Base-by-base conservation (phyloP, 1,140 invertebrate genomes). In the Laupala kohalensis region DNA sequence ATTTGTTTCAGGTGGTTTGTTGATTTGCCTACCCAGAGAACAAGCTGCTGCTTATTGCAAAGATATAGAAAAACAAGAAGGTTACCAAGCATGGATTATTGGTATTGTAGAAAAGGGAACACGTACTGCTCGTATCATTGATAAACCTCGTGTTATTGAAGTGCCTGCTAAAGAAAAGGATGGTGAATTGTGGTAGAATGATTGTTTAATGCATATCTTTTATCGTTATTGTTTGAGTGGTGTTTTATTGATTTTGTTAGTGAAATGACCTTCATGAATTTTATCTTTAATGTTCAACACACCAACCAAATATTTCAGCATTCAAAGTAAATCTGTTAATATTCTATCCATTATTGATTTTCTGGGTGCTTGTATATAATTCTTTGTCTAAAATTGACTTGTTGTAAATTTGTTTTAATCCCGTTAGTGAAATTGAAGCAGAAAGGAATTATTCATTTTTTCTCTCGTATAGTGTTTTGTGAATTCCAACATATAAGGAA, bases 1-100 rank as follows among this genome's bases (percentile, higher is more conserved):
- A 0, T n/a, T 23, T 70, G 5, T 28, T 70, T 4, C 25, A 72
- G 71, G 71, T 25, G 96, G 95, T 69, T 83, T 99, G 63, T 84
- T 99, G 28, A 97, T 99, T 76, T 96, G 95, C 75, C 83, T 99
- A 75, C 95, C 95, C 0, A 82, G 95, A 75, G 95, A 98, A 82
- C 91, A 97, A 83, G 96, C 96, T 3, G 94, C 94, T 37, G 94
- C 95, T 13, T 98, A 97, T 80, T 97, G 95, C 78, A 96, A 97
- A 82, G 96, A 98, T 76, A 97, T 98, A 76, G 95, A 97, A 78
- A 97, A 97, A 79, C 92, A 94, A 78, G 96, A 98, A 84, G 96
- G 96, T 0, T 97, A 96, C 79, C 96, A 97, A 80, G 95, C 96
- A 2, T 99, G 96, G 96, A 99, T 98, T 77, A 97, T 99, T 79